phyloP scores from a whole-genome alignment of 2,888 invertebrate genomes.

The Phaonia tiefii region DNA sequence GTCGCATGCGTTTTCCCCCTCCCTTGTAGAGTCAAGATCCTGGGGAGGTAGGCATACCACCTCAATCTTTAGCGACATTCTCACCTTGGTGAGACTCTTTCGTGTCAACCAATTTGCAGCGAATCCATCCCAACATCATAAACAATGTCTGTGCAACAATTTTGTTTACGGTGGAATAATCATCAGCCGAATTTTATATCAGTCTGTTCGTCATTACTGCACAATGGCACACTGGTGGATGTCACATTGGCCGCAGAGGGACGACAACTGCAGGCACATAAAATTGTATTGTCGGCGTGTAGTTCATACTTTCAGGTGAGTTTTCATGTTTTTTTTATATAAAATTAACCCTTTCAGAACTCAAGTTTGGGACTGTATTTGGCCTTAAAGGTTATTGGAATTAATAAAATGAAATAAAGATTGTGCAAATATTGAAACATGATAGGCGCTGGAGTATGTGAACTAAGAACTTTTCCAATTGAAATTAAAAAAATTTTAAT shows the following conservation, averaged over 20 bases:
- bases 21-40: no score
- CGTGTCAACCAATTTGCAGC: neutral
- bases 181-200: slow-evolving; percentile 96
- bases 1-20: no score
- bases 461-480: no score
- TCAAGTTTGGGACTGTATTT: no score
- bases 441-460: no score
- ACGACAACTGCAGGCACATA: slow-evolving; percentile 92
- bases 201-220: slow-evolving; percentile 91
- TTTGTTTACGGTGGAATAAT: slow-evolving; percentile 94
- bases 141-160: slow-evolving; percentile 87
- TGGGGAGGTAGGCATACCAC: neutral
- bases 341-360: no score
- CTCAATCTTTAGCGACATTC: neutral
- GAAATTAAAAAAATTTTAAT: no score
- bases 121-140: neutral
- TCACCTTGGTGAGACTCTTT: neutral
- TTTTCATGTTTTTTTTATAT: no score
- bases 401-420: no score
- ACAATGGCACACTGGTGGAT: slow-evolving; percentile 92
- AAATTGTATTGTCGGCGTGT: slow-evolving; percentile 93
- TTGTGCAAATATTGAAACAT: no score
- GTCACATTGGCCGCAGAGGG: slow-evolving; percentile 96
- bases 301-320: slow-evolving; percentile 95
- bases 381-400: no score